Conservation (phyloP, 2,797 vertebrate genomes). For the Gallinago nigripennis region DNA sequence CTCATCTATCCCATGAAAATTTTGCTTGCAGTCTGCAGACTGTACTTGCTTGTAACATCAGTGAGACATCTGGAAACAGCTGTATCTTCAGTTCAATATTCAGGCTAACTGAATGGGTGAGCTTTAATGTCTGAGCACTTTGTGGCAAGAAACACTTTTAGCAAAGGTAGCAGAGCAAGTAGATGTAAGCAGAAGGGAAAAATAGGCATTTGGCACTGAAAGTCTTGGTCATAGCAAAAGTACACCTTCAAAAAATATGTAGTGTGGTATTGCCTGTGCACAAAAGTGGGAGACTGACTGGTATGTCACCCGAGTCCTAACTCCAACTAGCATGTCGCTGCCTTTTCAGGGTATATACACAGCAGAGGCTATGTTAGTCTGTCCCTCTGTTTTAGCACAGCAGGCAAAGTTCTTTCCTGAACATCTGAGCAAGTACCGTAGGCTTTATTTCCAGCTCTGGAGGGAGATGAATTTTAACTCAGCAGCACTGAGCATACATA, state of each 20-base stretch:
- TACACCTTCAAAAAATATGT: not conserved
- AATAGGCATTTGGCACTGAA: not conserved
- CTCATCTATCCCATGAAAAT: not conserved
- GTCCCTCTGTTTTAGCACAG: not conserved
- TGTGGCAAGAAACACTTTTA: not conserved
- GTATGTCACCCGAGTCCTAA: not conserved
- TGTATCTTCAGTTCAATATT: not conserved
- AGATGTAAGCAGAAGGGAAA: not conserved
- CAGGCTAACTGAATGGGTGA: not conserved
- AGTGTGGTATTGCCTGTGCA: no score
- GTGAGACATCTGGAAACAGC: not conserved
- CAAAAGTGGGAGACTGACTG: not conserved
- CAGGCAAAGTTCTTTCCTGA: not conserved
- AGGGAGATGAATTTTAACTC: not conserved
- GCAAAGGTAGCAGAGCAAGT: not conserved
- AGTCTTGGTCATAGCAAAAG: not conserved
- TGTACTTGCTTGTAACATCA: not conserved
- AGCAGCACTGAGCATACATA: not conserved
- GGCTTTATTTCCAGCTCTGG: not conserved
- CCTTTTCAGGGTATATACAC: no score
- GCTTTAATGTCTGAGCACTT: not conserved
- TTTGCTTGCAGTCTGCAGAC: not conserved
- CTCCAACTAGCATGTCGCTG: not conserved
- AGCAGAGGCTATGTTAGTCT: not conserved
- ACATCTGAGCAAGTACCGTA: not conserved